These are phyloP conservation scores for Ceratothoa steindachneri DNA, from an alignment of 2,888 invertebrate genomes.

Conservation along the genomic window DNA sequence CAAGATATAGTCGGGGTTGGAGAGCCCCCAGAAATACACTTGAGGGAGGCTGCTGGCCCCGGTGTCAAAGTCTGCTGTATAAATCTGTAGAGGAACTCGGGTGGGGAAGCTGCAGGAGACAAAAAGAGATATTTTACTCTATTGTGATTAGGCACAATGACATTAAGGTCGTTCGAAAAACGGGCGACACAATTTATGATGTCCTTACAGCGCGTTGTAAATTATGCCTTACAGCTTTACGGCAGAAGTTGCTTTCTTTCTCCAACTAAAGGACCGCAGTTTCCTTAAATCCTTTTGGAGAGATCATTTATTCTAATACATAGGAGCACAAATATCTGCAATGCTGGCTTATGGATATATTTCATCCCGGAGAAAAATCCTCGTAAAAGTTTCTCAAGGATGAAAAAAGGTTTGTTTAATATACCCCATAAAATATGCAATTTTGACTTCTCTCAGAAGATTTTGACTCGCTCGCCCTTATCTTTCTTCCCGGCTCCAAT, in stretches of 20 bases:
- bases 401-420: too few species aligned
- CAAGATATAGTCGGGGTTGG: constrained; percentile 50
- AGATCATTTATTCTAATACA: too few species aligned
- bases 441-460: too few species aligned
- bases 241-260: neutral
- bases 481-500: too few species aligned
- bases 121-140: constrained; percentile 17
- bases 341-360: too few species aligned
- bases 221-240: neutral
- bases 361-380: too few species aligned
- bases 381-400: too few species aligned
- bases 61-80: constrained; percentile 46
- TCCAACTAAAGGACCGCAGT: too few species aligned
- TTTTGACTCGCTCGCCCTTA: too few species aligned
- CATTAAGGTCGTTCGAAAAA: neutral
- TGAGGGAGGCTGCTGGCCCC: constrained; percentile 49
- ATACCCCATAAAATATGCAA: too few species aligned
- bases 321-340: too few species aligned
- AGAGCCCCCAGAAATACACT: constrained; percentile 50
- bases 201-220: neutral
- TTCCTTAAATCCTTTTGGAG: too few species aligned
- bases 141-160: neutral
- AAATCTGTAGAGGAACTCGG: constrained; percentile 50
- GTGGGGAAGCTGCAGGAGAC: constrained; percentile 54
- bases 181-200: neutral